A percentile compares a stretch with the other conserved stretches of the same genome.
Conservation (phyloP, 35 echinoderm and acorn worm species). For the Ophioderma brevispina region DNA sequence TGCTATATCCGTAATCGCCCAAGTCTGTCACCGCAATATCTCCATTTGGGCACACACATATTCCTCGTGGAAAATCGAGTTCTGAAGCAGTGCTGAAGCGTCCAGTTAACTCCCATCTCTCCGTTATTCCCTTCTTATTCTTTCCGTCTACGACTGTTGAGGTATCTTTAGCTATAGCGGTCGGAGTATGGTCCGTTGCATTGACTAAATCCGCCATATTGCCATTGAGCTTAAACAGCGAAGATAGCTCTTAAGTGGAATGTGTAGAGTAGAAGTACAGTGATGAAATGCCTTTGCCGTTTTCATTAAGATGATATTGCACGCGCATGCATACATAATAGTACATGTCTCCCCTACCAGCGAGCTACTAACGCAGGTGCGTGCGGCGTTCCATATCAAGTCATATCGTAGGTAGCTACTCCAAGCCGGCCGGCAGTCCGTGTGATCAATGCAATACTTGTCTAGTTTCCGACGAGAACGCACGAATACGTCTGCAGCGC, state of each 20-base stretch:
- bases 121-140: not conserved
- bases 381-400: not conserved
- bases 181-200: not conserved
- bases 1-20: not conserved
- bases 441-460: slow-evolving; percentile 1
- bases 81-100: not conserved
- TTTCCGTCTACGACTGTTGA: not conserved
- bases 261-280: not conserved
- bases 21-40: not conserved
- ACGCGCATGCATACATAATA: slow-evolving; percentile 13
- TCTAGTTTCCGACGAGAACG: not conserved
- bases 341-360: not conserved
- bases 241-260: not conserved
- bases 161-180: not conserved
- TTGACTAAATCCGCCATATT: not conserved
- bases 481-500: not conserved
- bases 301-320: slow-evolving; percentile 7
- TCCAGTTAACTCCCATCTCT: not conserved
- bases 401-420: not conserved
- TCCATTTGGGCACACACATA: slow-evolving; percentile 4
- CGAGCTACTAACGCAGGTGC: not conserved
- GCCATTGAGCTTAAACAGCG: not conserved
- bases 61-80: not conserved
- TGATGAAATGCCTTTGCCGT: not conserved
- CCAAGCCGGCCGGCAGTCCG: not conserved